Conservation (phyloP, 2,888 invertebrate species). For the Disparrhopalites patrizii region DNA sequence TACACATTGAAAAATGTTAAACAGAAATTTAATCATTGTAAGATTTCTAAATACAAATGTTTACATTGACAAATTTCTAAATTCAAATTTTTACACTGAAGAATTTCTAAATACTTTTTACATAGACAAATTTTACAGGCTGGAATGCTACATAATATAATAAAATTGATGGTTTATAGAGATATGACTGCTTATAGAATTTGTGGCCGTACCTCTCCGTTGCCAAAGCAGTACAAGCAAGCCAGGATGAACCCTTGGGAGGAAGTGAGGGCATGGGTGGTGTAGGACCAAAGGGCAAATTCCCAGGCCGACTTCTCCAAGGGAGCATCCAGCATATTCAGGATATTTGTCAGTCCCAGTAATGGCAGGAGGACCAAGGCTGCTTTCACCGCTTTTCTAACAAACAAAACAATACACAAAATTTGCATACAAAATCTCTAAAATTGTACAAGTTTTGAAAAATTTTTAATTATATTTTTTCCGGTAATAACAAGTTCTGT, state of each 20-base stretch:
- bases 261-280: conserved; percentile 72
- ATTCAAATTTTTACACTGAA: no score
- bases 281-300: conserved; percentile 75
- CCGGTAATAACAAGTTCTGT: not conserved
- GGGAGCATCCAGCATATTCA: conserved; percentile 69
- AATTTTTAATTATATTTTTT: not conserved
- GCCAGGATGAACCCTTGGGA: conserved; percentile 81
- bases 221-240: conserved; percentile 74
- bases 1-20: no score
- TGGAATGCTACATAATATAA: no score
- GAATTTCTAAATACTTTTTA: no score
- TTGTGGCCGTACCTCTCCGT: conserved; percentile 68
- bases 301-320: conserved; percentile 63
- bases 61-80: no score
- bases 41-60: no score
- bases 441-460: not conserved
- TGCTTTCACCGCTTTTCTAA: conserved; percentile 74
- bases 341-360: conserved; percentile 72
- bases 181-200: no score
- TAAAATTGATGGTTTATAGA: no score
- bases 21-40: no score
- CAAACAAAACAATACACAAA: not conserved
- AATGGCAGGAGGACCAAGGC: conserved; percentile 73
- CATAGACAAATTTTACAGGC: no score
- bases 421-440: not conserved